Conservation (phyloP, 2,113 vertebrate species). For the Tragelaphus imberbis region DNA sequence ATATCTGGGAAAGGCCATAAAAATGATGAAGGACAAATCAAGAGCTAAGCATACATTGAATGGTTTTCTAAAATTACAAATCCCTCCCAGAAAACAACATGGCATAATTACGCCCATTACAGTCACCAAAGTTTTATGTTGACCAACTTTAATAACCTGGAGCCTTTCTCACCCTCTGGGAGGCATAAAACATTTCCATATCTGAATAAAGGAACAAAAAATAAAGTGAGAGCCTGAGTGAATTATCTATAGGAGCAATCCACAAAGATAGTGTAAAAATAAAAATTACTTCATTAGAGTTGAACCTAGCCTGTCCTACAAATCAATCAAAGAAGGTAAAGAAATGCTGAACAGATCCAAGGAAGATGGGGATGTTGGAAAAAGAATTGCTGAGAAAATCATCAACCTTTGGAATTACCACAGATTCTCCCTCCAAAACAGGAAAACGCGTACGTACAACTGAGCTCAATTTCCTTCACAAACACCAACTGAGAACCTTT, state of each 20-base stretch:
- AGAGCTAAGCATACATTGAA: background rate
- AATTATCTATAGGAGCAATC: conserved; percentile 45
- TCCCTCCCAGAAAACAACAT: background rate
- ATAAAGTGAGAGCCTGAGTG: background rate
- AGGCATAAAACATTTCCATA: background rate
- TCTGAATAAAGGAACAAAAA: background rate
- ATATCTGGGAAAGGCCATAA: background rate
- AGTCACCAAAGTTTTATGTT: background rate
- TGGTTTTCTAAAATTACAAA: background rate
- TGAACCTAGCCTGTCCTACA: background rate
- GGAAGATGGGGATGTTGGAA: background rate
- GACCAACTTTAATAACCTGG: background rate
- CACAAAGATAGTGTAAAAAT: background rate
- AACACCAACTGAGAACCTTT: background rate
- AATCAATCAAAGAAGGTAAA: background rate
- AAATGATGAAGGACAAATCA: background rate
- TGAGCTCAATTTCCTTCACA: background rate
- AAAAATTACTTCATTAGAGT: background rate
- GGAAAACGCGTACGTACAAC: background rate
- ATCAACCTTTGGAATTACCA: background rate
- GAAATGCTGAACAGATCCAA: background rate
- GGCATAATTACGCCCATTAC: background rate
- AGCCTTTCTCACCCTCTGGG: background rate
- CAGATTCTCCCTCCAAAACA: background rate
- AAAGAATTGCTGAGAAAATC: background rate